Conservation (phyloP, 2,888 invertebrate species). For the Dicranocentrus wangi region DNA sequence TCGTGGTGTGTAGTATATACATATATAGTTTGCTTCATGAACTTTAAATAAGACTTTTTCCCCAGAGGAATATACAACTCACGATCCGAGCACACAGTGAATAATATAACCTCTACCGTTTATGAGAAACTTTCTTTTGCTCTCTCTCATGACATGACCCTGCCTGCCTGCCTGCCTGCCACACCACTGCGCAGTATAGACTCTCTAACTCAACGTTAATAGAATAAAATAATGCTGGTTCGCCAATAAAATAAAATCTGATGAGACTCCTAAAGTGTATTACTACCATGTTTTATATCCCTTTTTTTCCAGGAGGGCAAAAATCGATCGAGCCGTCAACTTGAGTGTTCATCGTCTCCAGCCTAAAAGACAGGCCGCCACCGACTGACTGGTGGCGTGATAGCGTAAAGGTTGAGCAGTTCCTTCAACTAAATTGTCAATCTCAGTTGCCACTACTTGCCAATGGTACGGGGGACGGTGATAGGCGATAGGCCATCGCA, state of each 20-base stretch:
- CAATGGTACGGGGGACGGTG: not conserved
- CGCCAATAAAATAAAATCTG: not conserved
- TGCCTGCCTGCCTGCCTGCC: not conserved
- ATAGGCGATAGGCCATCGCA: not conserved
- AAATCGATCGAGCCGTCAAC: constrained; percentile 36
- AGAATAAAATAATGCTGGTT: not conserved
- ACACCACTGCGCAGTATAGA: not conserved
- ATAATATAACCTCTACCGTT: no score
- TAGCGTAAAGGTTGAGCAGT: not conserved
- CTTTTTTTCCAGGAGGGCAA: constrained; percentile 3
- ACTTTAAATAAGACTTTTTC: no score
- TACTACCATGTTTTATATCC: not conserved
- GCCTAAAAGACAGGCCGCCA: not conserved
- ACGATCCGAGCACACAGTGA: no score
- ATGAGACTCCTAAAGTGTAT: not conserved
- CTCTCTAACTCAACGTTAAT: not conserved
- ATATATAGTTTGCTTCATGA: no score
- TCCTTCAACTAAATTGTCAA: constrained; percentile 22
- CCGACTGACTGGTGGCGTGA: not conserved
- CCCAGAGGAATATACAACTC: no score
- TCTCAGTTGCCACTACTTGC: constrained; percentile 24
- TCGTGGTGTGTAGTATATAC: no score
- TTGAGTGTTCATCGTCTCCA: constrained; percentile 5
- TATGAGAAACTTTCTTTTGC: not conserved
- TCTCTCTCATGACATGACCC: not conserved